Conservation (phyloP, 2,113 vertebrate genomes). For the Syngnathus floridae region DNA sequence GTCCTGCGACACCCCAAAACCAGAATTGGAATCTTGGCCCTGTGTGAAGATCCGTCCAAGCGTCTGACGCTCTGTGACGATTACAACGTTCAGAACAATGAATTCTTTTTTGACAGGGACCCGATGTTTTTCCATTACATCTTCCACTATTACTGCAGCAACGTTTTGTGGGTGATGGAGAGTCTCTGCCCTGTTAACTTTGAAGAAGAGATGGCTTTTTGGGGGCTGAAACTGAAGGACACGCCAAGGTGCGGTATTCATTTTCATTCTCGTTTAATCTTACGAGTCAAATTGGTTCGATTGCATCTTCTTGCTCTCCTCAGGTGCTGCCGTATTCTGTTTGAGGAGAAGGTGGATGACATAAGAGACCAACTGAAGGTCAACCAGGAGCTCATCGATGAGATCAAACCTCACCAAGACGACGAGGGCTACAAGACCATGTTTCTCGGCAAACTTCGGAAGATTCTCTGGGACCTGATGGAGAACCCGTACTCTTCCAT, state of each 20-base stretch:
- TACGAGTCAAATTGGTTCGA: too few relatives aligned
- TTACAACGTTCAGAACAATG: slow-evolving; percentile 77
- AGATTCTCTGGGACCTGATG: slow-evolving; percentile 79
- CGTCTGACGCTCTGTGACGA: slow-evolving; percentile 82
- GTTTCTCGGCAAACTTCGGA: slow-evolving; percentile 72
- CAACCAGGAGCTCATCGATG: slow-evolving; percentile 77
- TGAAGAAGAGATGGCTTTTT: slow-evolving; percentile 81
- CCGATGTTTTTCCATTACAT: slow-evolving; percentile 82
- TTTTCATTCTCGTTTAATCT: not conserved
- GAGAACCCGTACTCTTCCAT: slow-evolving; percentile 85
- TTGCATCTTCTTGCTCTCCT: not conserved
- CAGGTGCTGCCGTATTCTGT: slow-evolving; percentile 81
- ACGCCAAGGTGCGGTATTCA: slow-evolving; percentile 58
- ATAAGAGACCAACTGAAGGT: slow-evolving; percentile 81
- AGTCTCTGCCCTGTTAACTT: slow-evolving; percentile 82
- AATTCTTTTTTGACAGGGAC: slow-evolving; percentile 88
- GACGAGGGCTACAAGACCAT: slow-evolving; percentile 70
- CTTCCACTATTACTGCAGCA: slow-evolving; percentile 83
- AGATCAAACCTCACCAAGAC: slow-evolving; percentile 74
- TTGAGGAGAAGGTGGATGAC: slow-evolving; percentile 83
- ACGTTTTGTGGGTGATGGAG: slow-evolving; percentile 81
- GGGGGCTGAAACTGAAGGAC: slow-evolving; percentile 80
- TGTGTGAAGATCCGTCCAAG: slow-evolving; percentile 69
- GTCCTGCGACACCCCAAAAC: slow-evolving; percentile 73
- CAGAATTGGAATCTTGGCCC: slow-evolving; percentile 76